These are phyloP conservation scores for Trachymyrmex cornetzi DNA, from an alignment of 1,140 invertebrate genomes.

Conservation along the genomic window DNA sequence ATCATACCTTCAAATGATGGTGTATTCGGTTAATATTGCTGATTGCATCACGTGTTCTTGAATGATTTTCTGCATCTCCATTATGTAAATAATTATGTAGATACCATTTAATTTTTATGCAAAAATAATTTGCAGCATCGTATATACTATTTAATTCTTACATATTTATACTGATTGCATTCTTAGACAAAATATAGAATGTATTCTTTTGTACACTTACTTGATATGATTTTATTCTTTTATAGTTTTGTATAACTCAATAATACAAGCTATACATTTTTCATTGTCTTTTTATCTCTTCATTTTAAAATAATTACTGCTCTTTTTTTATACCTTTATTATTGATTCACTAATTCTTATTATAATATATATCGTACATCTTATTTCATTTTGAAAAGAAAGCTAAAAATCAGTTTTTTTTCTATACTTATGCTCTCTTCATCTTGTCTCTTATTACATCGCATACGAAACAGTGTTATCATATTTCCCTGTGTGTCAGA, in stretches of 20 bases:
- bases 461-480: neutral
- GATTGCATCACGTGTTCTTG: neutral
- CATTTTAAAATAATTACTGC: neutral
- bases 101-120: neutral
- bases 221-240: neutral
- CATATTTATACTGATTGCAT: neutral
- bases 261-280: neutral
- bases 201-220: neutral
- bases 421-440: neutral
- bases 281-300: neutral
- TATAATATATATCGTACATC: neutral
- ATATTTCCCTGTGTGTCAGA: neutral
- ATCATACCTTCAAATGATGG: neutral
- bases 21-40: conserved; percentile 40
- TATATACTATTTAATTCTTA: neutral
- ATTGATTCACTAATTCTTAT: neutral
- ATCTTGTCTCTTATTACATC: neutral
- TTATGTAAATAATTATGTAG: neutral
- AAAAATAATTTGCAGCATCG: neutral
- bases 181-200: neutral
- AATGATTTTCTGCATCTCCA: neutral
- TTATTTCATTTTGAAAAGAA: neutral
- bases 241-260: neutral
- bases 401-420: neutral
- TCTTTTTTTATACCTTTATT: neutral